Evolutionary conservation across 2,113 vertebrate genomes (phyloP), one percentile per base, ranked within the genome.

Genomic region (Ardeotis arabs): DNA sequence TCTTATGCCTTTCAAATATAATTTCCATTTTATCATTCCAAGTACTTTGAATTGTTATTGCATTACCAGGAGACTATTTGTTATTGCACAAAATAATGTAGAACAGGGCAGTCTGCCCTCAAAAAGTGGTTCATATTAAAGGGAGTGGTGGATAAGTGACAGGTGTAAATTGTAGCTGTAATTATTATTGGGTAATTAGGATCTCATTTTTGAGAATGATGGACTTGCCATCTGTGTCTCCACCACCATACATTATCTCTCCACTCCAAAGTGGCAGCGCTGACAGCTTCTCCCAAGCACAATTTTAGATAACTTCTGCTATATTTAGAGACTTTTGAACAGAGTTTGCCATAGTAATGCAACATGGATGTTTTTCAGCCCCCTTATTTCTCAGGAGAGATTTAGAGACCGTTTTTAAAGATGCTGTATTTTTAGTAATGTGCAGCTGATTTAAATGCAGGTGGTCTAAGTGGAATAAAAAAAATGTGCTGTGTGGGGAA

Each of bases 161-260:
- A 88, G 49, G 31, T 90, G 62, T 83, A 80, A 33, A 70, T 69
- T 88, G 23, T 81, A 50, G 52, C 31, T 89, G 39, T 31, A 70
- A 70, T 97, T 90, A 86, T 91, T 86, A 49, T 67, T 66, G 35
- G 29, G 28, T 91, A 79, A 90, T 95, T 95, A 84, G 45, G 49
- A 68, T 77, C 25, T 28, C 45, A 45, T 95, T 88, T 76, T 53
- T 88, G 69, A 88, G 28, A 90, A 60, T 87, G 68, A 92, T 67
- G 95, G 94, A 88, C 56, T 96, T 84, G 31, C 70, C 73, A n/a
- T 91, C 56, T 91, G 67, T 62, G 45, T 96, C 93, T 93, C 75
- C 70, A 72, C 28, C 35, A 55, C 77, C 19, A 27, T 21, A 22
- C 33, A 31, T 90, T 49, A 28, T 83, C 37, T 88, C 31, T 90